Conservation (phyloP, 2,113 vertebrate genomes). For the Corythaixoides concolor region DNA sequence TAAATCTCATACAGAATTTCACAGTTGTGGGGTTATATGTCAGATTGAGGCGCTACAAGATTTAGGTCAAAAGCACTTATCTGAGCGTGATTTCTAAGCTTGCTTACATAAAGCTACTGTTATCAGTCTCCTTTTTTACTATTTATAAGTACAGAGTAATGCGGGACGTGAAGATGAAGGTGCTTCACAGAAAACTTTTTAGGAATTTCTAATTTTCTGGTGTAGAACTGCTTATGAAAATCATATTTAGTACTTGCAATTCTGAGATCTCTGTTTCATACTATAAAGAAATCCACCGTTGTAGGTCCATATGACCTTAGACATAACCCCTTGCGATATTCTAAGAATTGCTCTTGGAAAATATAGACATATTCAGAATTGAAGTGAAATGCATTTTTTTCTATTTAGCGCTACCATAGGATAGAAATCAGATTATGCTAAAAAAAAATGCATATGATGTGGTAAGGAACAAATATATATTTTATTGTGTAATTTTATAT, state of each 20-base stretch:
- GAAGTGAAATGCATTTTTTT: conserved; percentile 25
- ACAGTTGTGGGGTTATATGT: conserved; percentile 79
- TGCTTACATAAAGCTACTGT: conserved; percentile 80
- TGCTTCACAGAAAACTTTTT: conserved; percentile 64
- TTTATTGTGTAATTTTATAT: background rate
- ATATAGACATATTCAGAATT: conserved; percentile 16
- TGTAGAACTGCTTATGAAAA: conserved; percentile 40
- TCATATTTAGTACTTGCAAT: conserved; percentile 38
- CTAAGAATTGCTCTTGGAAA: conserved; percentile 36
- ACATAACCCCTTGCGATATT: conserved; percentile 57
- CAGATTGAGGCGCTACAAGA: conserved; percentile 78
- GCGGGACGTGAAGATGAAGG: conserved; percentile 44
- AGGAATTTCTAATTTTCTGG: conserved; percentile 52
- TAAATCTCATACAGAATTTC: conserved; percentile 81
- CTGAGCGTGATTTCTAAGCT: conserved; percentile 81
- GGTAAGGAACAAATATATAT: background rate
- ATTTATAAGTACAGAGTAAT: conserved; percentile 71
- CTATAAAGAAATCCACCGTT: conserved; percentile 14
- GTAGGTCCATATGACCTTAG: conserved; percentile 24
- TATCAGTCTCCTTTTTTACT: conserved; percentile 74
- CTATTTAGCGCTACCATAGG: background rate
- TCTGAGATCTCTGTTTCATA: conserved; percentile 36
- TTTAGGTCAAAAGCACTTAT: conserved; percentile 85
- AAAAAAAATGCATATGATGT: background rate
- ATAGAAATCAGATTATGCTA: conserved; percentile 8